These are phyloP conservation scores for Salminus brasiliensis DNA, from an alignment of 2,113 vertebrate species.

Conservation along the genomic window DNA sequence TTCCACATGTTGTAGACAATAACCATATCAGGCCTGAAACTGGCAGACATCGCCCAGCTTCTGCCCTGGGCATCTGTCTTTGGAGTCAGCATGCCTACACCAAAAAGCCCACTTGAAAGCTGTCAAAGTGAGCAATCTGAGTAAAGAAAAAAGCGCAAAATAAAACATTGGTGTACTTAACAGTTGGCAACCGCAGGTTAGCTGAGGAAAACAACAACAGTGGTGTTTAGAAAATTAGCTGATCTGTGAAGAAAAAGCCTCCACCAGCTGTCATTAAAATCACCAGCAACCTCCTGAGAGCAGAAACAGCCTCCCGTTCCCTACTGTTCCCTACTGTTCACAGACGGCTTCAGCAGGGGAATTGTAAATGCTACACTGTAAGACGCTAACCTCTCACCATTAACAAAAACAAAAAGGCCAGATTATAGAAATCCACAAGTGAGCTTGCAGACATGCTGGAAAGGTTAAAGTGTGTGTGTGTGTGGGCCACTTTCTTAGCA, in stretches of 20 bases:
- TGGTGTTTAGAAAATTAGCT: neutral
- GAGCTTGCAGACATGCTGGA: neutral
- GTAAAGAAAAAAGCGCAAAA: neutral
- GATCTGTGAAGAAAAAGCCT: slow-evolving; percentile 1
- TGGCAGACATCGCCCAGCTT: neutral
- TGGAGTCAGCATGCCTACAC: neutral
- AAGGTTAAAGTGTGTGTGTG: neutral
- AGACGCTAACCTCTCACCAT: neutral
- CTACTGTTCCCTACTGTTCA: neutral
- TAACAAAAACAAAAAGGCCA: neutral
- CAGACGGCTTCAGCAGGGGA: neutral
- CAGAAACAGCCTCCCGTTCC: neutral
- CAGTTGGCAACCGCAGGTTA: slow-evolving; percentile 1
- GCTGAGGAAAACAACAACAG: neutral
- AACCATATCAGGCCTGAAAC: neutral
- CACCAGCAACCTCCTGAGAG: neutral
- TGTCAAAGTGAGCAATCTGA: neutral
- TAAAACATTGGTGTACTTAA: neutral
- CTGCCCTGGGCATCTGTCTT: neutral
- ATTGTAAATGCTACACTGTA: neutral
- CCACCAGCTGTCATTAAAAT: neutral
- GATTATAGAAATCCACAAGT: neutral
- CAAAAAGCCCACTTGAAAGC: neutral
- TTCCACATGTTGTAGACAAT: neutral
- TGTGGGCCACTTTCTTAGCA: no score